Conservation (phyloP, 2,888 invertebrate species). For the Eupithecia insigniata region DNA sequence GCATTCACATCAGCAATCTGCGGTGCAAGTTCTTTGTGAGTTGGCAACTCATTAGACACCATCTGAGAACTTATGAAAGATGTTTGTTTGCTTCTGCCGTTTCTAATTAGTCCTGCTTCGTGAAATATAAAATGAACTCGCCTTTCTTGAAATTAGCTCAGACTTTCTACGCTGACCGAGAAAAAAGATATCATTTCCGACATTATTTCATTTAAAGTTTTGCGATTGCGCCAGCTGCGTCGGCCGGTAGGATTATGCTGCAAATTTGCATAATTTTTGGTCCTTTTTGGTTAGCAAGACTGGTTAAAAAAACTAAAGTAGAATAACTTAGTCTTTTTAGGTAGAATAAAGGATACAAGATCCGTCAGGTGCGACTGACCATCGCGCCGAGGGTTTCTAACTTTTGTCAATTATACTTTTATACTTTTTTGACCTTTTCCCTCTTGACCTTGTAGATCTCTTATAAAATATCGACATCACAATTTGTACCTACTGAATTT, state of each 20-base stretch:
- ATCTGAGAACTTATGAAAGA: constrained; percentile 44
- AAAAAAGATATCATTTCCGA: not conserved
- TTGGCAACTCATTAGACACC: constrained; percentile 47
- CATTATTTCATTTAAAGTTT: constrained; percentile 2
- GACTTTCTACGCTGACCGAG: constrained; percentile 6
- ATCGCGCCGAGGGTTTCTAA: no score
- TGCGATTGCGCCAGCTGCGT: not conserved
- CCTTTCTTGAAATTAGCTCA: constrained; percentile 18
- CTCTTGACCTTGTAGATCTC: no score
- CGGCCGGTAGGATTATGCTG: not conserved
- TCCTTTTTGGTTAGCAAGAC: not conserved
- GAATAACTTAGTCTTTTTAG: no score
- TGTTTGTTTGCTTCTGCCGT: constrained; percentile 38
- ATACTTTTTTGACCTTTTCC: no score
- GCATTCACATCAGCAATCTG: constrained; percentile 27
- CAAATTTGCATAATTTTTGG: not conserved
- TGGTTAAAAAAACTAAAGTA: not conserved
- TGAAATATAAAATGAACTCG: constrained; percentile 34
- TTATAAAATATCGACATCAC: no score
- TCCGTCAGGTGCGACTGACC: no score
- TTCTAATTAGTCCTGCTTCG: constrained; percentile 46
- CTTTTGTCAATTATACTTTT: no score
- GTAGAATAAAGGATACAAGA: not conserved
- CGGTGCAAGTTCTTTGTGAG: constrained; percentile 38
- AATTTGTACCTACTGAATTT: no score